Evolutionary conservation across 2,797 vertebrate genomes (phyloP).

Genomic region (Setipinna tenuifilis): DNA sequence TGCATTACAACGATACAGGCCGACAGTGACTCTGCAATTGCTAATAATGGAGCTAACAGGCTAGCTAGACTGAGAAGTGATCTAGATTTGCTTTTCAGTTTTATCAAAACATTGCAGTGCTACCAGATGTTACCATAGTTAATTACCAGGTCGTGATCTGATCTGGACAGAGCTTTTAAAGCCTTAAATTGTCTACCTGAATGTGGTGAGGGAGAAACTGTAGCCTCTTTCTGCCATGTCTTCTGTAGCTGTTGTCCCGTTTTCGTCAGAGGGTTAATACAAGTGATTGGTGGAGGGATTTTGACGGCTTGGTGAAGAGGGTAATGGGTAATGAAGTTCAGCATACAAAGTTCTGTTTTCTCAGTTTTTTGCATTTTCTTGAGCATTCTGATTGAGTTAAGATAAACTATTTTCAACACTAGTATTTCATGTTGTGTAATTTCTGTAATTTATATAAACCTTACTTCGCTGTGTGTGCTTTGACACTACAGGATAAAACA

Average conservation of each 20-base stretch:
- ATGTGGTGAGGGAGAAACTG: slow-evolving; percentile 96
- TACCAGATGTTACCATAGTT: neutral
- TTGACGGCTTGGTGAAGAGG: neutral
- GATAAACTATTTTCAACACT: too few species aligned
- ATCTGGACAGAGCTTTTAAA: neutral
- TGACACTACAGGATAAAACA: neutral
- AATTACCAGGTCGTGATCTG: neutral
- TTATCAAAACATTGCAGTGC: neutral
- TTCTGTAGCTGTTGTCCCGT: slow-evolving; percentile 58
- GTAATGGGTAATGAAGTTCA: slow-evolving; percentile 31
- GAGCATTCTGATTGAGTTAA: neutral
- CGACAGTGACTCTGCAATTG: slow-evolving; percentile 53
- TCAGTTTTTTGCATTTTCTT: neutral
- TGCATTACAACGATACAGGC: neutral
- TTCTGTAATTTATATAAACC: neutral
- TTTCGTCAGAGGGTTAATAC: slow-evolving; percentile 36
- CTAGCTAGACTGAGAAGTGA: neutral
- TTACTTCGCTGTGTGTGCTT: neutral
- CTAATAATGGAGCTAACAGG: neutral
- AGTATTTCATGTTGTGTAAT: too few species aligned
- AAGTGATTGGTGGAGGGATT: slow-evolving; percentile 49
- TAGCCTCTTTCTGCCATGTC: slow-evolving; percentile 94
- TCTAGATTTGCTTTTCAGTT: neutral
- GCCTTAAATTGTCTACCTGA: slow-evolving; percentile 79
- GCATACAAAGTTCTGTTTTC: neutral